Base-by-base conservation (phyloP, 2,113 vertebrate species). In the Mastomys natalensis region DNA sequence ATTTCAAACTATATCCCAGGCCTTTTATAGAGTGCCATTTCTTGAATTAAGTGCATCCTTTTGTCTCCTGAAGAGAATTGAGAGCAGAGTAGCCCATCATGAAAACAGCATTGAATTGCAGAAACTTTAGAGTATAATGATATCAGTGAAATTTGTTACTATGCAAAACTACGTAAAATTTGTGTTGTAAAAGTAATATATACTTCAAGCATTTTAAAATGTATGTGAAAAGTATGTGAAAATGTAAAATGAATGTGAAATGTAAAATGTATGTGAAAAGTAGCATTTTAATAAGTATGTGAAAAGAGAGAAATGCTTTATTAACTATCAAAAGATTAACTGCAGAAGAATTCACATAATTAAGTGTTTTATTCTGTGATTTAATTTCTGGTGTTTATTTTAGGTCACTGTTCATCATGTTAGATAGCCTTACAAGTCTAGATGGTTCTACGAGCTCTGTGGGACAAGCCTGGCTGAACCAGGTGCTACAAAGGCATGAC, bases 361-460 rank as follows among this genome's bases (percentile, higher is more conserved):
- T 93, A 74, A 55, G 37, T 88, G 7, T 93, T 95, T 91, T 94
- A 16, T 89, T 76, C 53, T 95, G 70, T 90, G 26, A 93, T 96
- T 94, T 97, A 13, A 34, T 95, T 96, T 19, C 84, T 93, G 72
- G 21, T 88, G 70, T 97, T 98, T 82, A 70, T 98, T 95, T 31
- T 98, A 99, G 99, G 96, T 99, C 99, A 97, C 98, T 99, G 5
- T 99, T 99, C 98, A 99, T 99, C 98, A 99, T 99, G 99, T 97
- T 99, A 60, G 99, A 99, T 97, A 99, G 99, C 97, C 99, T 99
- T 90, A 99, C 99, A 97, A 99, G 99, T 95, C 99, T 99, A 94
- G 99, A 99, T 98, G 99, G 99, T n/a, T 99, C 99, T 55, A 99
- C 99, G 0, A 99, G 99, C 90, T 99, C 99, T 70, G 99, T 99